phyloP scores from a whole-genome alignment of 2,888 invertebrate genomes.

The Panopea generosa region DNA sequence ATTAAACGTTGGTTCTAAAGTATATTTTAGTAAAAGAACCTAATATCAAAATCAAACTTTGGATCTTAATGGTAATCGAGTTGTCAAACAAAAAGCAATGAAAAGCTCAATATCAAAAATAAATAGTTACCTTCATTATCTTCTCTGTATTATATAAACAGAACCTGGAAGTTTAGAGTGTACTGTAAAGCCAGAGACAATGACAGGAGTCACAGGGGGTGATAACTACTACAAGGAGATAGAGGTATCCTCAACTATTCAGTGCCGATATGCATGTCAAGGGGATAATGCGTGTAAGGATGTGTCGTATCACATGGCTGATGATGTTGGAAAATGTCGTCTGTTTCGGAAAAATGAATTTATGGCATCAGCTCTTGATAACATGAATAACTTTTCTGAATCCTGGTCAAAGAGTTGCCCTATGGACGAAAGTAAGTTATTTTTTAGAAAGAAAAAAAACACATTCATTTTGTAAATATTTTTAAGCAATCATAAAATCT shows the following conservation, averaged over 20 bases:
- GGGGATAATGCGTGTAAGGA: slow-evolving; percentile 8
- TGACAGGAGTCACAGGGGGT: not conserved
- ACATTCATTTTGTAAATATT: not conserved
- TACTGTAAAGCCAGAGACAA: not conserved
- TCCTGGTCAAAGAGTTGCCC: slow-evolving; percentile 17
- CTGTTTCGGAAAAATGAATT: slow-evolving; percentile 2
- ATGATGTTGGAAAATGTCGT: not conserved
- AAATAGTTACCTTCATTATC: too few relatives aligned
- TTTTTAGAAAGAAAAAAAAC: not conserved
- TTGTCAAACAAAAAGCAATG: too few relatives aligned
- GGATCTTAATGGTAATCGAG: too few relatives aligned
- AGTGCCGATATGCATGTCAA: slow-evolving; percentile 5
- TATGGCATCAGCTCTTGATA: not conserved
- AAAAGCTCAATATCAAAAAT: too few relatives aligned
- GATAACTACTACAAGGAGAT: not conserved
- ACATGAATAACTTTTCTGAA: not conserved
- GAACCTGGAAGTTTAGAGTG: not conserved
- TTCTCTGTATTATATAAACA: too few relatives aligned
- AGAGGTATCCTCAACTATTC: not conserved
- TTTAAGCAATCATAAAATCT: too few relatives aligned
- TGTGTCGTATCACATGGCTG: slow-evolving; percentile 5
- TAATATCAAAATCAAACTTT: too few relatives aligned
- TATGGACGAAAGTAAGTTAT: slow-evolving; percentile 1
- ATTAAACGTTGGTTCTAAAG: too few relatives aligned
- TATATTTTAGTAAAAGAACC: too few relatives aligned